Evolutionary conservation across 2,797 vertebrate species (phyloP).

Genomic region (Halcyon leucocephala): DNA sequence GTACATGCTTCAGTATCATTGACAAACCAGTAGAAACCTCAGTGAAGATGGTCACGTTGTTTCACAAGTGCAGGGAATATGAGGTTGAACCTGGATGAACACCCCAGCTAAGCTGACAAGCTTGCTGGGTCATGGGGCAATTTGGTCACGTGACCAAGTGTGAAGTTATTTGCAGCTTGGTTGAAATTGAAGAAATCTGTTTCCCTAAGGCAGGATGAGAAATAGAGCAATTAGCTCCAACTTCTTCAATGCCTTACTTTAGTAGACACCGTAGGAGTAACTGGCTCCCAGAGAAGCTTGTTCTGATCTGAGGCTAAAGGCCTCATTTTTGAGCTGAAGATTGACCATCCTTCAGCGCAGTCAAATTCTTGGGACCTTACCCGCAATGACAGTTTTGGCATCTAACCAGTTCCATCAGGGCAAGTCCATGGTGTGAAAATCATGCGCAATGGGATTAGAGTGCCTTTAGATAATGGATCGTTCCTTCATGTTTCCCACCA

Average conservation of each 20-base stretch:
- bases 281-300: background rate
- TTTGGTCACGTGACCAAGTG: background rate
- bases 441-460: background rate
- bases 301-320: background rate
- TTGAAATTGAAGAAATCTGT: background rate
- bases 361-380: background rate
- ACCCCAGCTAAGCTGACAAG: background rate
- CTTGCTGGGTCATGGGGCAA: background rate
- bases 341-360: background rate
- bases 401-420: background rate
- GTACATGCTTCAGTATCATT: background rate
- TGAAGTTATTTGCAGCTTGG: background rate
- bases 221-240: background rate
- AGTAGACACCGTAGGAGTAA: background rate
- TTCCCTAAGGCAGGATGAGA: background rate
- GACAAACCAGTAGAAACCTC: background rate
- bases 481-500: background rate
- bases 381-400: background rate
- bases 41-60: background rate
- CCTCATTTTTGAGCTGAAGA: background rate
- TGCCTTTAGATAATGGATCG: background rate
- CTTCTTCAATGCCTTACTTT: background rate
- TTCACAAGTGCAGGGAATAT: background rate
- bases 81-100: background rate
- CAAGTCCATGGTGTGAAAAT: background rate